phyloP scores from a whole-genome alignment of 2,797 vertebrate species.

The Erpetoichthys calabaricus region DNA sequence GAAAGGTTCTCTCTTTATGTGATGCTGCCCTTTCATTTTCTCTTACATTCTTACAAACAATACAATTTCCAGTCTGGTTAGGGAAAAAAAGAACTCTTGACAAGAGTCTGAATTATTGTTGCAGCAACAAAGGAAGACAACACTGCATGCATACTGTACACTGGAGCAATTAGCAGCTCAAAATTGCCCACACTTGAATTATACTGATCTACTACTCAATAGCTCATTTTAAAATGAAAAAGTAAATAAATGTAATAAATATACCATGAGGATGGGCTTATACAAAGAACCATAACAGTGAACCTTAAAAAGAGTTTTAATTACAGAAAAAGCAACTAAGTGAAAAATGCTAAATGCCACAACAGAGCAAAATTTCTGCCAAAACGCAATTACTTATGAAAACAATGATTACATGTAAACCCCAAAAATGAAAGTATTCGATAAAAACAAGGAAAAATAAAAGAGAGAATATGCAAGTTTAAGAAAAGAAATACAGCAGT shows the following conservation, averaged over 20 bases:
- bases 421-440: too few species aligned
- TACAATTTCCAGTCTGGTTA: constrained; percentile 20
- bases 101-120: constrained; percentile 26
- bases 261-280: constrained; percentile 8
- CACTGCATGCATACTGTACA: constrained; percentile 17
- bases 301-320: constrained; percentile 9
- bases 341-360: constrained; percentile 1
- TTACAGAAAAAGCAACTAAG: constrained; percentile 7
- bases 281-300: constrained; percentile 8
- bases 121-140: constrained; percentile 23
- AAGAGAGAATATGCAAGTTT: too few species aligned
- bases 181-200: constrained; percentile 29
- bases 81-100: constrained; percentile 25
- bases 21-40: constrained; percentile 18
- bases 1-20: constrained; percentile 16
- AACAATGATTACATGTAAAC: too few species aligned
- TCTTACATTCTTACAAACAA: constrained; percentile 28
- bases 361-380: too few species aligned
- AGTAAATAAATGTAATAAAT: constrained; percentile 17
- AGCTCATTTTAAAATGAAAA: constrained; percentile 22
- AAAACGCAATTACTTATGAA: too few species aligned
- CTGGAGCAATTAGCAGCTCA: constrained; percentile 27
- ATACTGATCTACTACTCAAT: constrained; percentile 15
- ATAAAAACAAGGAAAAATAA: too few species aligned
- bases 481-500: too few species aligned